Percentiles rank a stretch among this genome's conserved stretches.
Conservation (phyloP, 2,797 vertebrate genomes). For the Tinamus major region DNA sequence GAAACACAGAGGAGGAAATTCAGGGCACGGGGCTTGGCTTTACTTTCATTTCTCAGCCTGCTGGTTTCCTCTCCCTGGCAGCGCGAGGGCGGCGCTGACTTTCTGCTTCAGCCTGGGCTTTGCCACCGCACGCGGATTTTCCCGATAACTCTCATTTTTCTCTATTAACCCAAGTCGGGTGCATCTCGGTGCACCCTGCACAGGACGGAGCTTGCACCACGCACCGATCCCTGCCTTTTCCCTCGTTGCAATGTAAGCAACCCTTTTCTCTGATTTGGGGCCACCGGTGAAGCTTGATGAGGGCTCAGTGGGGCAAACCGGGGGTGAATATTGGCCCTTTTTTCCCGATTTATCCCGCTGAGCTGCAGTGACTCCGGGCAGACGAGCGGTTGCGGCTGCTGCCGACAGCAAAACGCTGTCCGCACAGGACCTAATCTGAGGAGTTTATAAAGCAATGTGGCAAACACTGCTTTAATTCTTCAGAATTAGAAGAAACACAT, state of each 20-base stretch:
- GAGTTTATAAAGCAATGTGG: accelerated
- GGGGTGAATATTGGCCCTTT: too few relatives aligned
- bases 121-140: neutral
- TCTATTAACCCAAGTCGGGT: accelerated
- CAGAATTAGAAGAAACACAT: neutral
- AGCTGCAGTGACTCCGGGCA: too few relatives aligned
- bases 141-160: accelerated
- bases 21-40: neutral
- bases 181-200: neutral
- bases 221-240: neutral
- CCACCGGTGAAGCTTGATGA: neutral
- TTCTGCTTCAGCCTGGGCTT: neutral
- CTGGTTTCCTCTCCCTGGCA: neutral
- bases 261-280: neutral
- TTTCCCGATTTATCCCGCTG: neutral
- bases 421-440: neutral
- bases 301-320: too few relatives aligned
- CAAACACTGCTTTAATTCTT: constrained; percentile 7
- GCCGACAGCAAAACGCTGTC: neutral
- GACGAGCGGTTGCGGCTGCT: accelerated
- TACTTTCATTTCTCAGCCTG: accelerated
- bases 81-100: neutral
- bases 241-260: neutral
- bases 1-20: accelerated
- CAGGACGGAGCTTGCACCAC: neutral